Evolutionary conservation across 2,888 invertebrate species (phyloP).

Genomic region (Halictus quadricinctus): DNA sequence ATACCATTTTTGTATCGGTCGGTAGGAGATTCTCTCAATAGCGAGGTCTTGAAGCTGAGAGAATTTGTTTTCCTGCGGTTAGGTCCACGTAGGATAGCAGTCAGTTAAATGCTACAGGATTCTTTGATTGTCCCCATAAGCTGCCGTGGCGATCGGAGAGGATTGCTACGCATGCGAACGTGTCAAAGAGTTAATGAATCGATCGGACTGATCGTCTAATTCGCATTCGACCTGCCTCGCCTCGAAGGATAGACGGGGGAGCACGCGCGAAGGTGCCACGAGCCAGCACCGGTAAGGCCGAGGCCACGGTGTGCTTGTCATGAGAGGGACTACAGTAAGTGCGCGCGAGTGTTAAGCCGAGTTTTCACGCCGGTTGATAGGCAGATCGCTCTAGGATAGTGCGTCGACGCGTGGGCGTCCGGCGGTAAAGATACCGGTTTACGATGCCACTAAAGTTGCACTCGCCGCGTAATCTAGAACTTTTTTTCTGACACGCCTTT

Average conservation of each 20-base stretch:
- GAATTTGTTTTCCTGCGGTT: no score
- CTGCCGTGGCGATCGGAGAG: not conserved
- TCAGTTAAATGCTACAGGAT: not conserved
- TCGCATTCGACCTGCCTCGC: constrained; percentile 14
- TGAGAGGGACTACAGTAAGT: constrained; percentile 58
- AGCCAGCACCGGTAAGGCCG: constrained; percentile 52
- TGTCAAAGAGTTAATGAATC: constrained; percentile 7
- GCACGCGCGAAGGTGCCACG: constrained; percentile 42
- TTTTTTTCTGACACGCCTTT: constrained; percentile 74
- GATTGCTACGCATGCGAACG: constrained; percentile 7
- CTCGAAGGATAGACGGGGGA: constrained; percentile 24
- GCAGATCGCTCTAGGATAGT: constrained; percentile 80
- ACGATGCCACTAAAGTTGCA: constrained; percentile 81
- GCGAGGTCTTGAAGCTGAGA: no score
- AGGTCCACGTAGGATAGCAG: no score
- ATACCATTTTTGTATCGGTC: no score
- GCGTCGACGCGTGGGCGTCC: constrained; percentile 72
- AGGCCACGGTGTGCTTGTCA: constrained; percentile 59
- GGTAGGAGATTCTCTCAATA: no score
- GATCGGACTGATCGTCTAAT: not conserved
- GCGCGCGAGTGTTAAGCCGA: constrained; percentile 72
- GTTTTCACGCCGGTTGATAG: constrained; percentile 79
- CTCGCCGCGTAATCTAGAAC: constrained; percentile 77
- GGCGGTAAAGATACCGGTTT: constrained; percentile 81
- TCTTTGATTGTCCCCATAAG: not conserved